Evolutionary conservation across 2,888 invertebrate species (phyloP).

Genomic region (Erebia aethiops): DNA sequence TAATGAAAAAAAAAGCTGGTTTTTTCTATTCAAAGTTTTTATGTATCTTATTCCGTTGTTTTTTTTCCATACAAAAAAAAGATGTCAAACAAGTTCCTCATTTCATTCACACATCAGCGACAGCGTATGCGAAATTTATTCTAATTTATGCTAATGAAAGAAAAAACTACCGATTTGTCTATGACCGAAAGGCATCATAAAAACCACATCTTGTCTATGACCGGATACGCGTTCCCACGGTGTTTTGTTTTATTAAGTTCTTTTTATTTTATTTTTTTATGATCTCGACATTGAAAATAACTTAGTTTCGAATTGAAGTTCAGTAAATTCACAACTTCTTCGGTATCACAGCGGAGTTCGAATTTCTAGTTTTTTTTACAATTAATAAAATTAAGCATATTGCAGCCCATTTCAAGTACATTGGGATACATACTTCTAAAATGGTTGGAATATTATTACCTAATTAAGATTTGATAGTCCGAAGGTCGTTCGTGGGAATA

Average conservation of each 20-base stretch:
- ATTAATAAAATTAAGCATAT: no score
- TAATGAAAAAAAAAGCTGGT: no score
- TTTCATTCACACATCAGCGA: constrained; percentile 24
- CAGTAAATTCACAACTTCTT: no score
- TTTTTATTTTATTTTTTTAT: not conserved
- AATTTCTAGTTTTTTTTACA: not conserved
- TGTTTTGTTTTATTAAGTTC: not conserved
- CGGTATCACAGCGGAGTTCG: not conserved
- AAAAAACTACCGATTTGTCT: constrained; percentile 17
- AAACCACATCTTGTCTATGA: constrained; percentile 14
- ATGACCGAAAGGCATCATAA: constrained; percentile 8
- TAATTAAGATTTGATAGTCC: no score
- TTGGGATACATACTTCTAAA: no score
- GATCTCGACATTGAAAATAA: not conserved
- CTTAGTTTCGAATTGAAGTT: no score
- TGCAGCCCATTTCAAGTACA: no score
- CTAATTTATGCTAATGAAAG: constrained; percentile 29
- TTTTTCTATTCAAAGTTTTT: not conserved
- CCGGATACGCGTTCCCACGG: constrained; percentile 23
- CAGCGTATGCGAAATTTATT: constrained; percentile 33
- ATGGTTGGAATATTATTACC: no score
- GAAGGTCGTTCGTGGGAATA: no score
- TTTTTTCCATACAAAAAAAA: constrained; percentile 20
- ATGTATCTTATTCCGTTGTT: constrained; percentile 10
- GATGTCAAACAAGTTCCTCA: constrained; percentile 14